Evolutionary conservation across 2,888 invertebrate species (phyloP), one percentile per base, ranked within the genome.

Genomic region (Brenthis daphne): DNA sequence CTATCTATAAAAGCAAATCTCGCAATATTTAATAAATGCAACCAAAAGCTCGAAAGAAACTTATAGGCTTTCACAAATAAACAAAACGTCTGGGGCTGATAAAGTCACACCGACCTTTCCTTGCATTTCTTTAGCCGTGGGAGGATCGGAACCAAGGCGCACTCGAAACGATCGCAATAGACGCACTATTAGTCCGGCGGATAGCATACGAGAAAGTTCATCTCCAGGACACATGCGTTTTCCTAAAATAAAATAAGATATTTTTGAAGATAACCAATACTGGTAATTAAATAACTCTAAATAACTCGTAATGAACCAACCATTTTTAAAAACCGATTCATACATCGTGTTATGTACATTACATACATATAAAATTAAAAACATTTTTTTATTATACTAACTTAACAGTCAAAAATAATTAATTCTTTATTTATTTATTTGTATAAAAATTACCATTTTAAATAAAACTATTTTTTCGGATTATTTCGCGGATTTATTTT

Each of bases 161-260:
- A 97, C 90, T 51, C 94, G 91, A 6, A 94, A 94, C 2, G 93
- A 87, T 73, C 95, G 96, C 0, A 96, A 88, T 93, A 96, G 95
- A 75, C 94, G 94, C 0, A 95, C 96, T 65, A 97, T 85, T 75
- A 90, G 73, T 0, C 95, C 94, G 8, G 94, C 91, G 60, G 95
- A 95, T 1, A 96, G 82, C 95, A 96, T 97, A 73, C 94, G 94
- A 0, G 96, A 96, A 56, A 97, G 85, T 79, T 97, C 97, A 72
- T 97, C 97, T 0, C 98, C 98, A 0, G 97, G 94, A 81, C 98
- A 98, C 94, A 96, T 95, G 48, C 97, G 94, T 82, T 97, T 97
- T 24, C 97, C 97, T 97, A 77, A 14, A 87, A 76, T 67, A 63
- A 64, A 47, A 14, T 13, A 20, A n/a, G 37, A 67, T 8, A n/a